phyloP scores from a whole-genome alignment of 2,797 vertebrate species.

The Anableps anableps region DNA sequence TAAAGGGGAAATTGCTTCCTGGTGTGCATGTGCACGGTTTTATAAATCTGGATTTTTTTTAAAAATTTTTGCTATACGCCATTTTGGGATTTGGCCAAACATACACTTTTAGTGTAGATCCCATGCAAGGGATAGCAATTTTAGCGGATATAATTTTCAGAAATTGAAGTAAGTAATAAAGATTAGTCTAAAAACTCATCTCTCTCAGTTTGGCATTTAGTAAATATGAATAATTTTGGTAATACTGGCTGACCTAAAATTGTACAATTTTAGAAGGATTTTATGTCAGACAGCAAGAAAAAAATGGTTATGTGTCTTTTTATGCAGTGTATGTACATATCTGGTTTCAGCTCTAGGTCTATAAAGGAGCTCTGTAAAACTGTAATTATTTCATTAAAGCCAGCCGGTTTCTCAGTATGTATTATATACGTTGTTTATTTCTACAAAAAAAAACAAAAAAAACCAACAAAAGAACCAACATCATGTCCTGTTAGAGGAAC shows the following conservation, averaged over 20 bases:
- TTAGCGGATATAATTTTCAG: background rate
- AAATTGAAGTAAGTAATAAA: background rate
- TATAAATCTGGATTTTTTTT: too few species aligned
- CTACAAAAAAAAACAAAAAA: background rate
- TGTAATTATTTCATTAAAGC: conserved; percentile 4
- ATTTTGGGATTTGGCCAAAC: too few species aligned
- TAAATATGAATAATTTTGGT: background rate
- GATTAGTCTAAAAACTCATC: background rate
- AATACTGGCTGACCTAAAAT: background rate
- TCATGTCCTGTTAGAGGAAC: background rate
- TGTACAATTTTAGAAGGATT: background rate
- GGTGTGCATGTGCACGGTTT: too few species aligned
- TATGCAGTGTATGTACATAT: background rate
- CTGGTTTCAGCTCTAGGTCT: background rate
- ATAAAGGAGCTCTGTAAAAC: conserved; percentile 7
- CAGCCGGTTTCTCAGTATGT: background rate
- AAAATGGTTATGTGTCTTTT: background rate
- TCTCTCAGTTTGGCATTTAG: background rate
- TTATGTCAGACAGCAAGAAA: background rate
- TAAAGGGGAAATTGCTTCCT: too few species aligned
- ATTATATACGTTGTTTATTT: background rate
- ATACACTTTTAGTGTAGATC: too few species aligned
- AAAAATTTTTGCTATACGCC: too few species aligned
- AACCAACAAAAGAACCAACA: background rate
- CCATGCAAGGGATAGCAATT: background rate